These are phyloP conservation scores for Cyrtorhinus lividipennis DNA, from an alignment of 1,140 invertebrate species.

Conservation along the genomic window DNA sequence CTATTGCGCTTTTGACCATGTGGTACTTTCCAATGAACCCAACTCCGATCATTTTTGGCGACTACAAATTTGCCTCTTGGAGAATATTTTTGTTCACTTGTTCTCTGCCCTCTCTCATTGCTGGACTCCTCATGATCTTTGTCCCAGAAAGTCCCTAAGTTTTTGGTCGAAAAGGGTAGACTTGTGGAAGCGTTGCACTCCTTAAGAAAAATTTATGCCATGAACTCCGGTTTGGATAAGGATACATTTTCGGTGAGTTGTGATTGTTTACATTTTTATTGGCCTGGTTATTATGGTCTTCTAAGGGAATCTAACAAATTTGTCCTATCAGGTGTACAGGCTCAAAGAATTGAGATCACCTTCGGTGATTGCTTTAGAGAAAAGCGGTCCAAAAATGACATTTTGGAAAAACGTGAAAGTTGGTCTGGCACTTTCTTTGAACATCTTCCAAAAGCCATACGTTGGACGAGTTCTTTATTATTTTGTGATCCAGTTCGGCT, in stretches of 20 bases:
- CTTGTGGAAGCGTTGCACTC: conserved; percentile 63
- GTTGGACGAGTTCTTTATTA: too few species aligned
- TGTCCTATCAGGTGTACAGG: too few species aligned
- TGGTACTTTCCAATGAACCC: background rate
- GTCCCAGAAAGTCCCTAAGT: conserved; percentile 86
- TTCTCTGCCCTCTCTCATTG: conserved; percentile 69
- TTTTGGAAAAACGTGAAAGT: too few species aligned
- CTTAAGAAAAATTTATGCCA: conserved; percentile 60
- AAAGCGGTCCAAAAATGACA: too few species aligned
- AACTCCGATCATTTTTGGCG: background rate
- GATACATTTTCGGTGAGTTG: conserved; percentile 47
- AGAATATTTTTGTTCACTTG: conserved; percentile 77
- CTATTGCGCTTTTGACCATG: background rate
- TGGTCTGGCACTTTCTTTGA: too few species aligned
- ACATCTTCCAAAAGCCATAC: too few species aligned
- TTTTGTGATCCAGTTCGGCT: too few species aligned
- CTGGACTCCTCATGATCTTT: conserved; percentile 61
- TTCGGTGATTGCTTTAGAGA: too few species aligned
- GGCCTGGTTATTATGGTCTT: too few species aligned
- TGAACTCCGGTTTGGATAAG: conserved; percentile 56
- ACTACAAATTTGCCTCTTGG: conserved; percentile 40
- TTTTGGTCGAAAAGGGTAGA: conserved; percentile 57
- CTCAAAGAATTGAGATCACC: too few species aligned
- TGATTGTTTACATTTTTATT: too few species aligned
- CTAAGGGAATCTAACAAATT: too few species aligned